These are phyloP conservation scores for Nomada lathburiana DNA, from an alignment of 2,888 invertebrate species.

Conservation along the genomic window DNA sequence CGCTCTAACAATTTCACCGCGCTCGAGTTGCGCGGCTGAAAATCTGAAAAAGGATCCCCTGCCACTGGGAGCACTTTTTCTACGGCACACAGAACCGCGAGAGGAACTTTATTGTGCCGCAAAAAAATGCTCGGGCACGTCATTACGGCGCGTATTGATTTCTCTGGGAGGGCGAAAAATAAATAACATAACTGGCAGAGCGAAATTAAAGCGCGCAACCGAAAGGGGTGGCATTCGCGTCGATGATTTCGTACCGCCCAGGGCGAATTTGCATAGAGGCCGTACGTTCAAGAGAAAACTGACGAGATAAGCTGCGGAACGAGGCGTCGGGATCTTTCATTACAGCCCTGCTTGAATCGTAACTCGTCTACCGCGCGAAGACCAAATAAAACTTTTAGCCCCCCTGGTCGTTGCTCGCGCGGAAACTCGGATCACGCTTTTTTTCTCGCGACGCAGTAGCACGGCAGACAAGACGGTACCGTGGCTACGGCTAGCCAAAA, in stretches of 20 bases:
- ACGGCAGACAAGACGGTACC: slow-evolving; percentile 74
- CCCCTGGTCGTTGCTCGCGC: slow-evolving; percentile 35
- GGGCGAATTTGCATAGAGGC: neutral
- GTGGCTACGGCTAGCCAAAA: slow-evolving; percentile 78
- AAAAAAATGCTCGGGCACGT: neutral
- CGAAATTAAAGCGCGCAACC: slow-evolving; percentile 7
- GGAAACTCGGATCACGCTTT: slow-evolving; percentile 51
- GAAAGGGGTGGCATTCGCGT: neutral
- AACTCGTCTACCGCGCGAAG: slow-evolving; percentile 28
- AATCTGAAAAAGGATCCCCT: too few relatives aligned
- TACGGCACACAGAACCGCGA: neutral
- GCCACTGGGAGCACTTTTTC: too few relatives aligned
- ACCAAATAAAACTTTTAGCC: slow-evolving; percentile 59
- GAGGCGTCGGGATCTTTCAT: slow-evolving; percentile 11
- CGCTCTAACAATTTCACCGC: too few relatives aligned
- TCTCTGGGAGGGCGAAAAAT: slow-evolving; percentile 31
- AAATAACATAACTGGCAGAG: slow-evolving; percentile 28
- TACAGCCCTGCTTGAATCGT: slow-evolving; percentile 34
- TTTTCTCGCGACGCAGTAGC: slow-evolving; percentile 62
- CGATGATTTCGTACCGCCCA: slow-evolving; percentile 9
- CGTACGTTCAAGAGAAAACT: neutral
- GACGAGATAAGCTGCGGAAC: neutral
- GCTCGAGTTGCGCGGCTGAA: too few relatives aligned
- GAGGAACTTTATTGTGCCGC: slow-evolving; percentile 13
- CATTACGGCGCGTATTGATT: slow-evolving; percentile 36